Percentiles rank a stretch among this genome's conserved stretches.
phyloP scores from a whole-genome alignment of 2,888 invertebrate species.

The Epirrhoe tristata region DNA sequence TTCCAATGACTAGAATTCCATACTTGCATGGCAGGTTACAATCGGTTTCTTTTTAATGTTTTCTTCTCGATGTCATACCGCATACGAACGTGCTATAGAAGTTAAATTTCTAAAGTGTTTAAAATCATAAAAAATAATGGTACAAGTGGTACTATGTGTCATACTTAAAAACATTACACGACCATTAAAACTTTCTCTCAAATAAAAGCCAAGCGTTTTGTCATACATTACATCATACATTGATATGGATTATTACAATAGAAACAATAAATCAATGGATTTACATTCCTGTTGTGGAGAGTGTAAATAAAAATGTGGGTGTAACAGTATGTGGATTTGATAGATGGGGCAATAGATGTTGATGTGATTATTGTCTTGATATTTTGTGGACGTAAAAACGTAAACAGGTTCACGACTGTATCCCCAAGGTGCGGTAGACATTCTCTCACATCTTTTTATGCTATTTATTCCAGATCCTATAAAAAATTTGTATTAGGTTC shows the following conservation, averaged over 20 bases:
- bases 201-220: conserved; percentile 9
- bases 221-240: conserved; percentile 21
- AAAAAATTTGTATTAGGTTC: no score
- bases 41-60: no score
- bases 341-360: not conserved
- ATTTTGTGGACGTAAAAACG: no score
- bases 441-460: no score
- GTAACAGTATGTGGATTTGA: conserved; percentile 9
- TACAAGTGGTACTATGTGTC: conserved; percentile 18
- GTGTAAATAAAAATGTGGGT: conserved; percentile 16
- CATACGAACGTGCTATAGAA: not conserved
- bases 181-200: conserved; percentile 23
- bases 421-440: no score
- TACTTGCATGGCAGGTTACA: no score
- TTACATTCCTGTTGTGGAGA: conserved; percentile 22
- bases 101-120: not conserved
- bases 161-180: conserved; percentile 15
- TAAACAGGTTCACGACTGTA: no score
- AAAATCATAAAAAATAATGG: conserved; percentile 18
- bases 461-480: no score
- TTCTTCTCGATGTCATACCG: not conserved
- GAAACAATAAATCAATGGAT: conserved; percentile 30
- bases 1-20: no score
- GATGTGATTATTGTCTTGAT: not conserved
- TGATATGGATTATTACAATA: conserved; percentile 27